Conservation (phyloP, 2,888 invertebrate species). For the Mythimna pallens region DNA sequence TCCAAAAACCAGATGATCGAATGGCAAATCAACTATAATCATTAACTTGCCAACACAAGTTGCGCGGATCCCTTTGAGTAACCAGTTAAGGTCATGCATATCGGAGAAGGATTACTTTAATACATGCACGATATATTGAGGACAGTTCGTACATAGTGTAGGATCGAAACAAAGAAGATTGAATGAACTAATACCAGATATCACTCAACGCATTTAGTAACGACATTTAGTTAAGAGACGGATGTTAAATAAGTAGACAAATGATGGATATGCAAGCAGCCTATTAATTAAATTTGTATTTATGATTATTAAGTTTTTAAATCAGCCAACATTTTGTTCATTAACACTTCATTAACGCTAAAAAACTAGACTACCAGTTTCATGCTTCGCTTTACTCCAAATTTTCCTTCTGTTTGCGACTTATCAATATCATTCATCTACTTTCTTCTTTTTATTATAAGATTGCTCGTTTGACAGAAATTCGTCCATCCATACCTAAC, state of each 20-base stretch:
- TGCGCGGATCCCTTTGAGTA: slow-evolving; percentile 13
- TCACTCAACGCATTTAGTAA: neutral
- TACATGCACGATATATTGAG: neutral
- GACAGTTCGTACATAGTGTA: neutral
- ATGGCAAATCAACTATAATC: slow-evolving; percentile 52
- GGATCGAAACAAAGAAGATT: neutral
- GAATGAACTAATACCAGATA: neutral
- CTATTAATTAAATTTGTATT: neutral
- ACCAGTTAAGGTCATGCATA: slow-evolving; percentile 32
- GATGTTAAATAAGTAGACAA: neutral
- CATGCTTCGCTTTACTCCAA: neutral
- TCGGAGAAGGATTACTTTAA: neutral
- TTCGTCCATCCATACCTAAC: neutral
- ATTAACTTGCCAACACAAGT: slow-evolving; percentile 44
- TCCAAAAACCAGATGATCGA: neutral
- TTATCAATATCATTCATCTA: too few species aligned
- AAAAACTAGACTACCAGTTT: neutral
- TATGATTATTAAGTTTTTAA: neutral
- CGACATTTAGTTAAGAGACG: too few species aligned
- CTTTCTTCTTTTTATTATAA: neutral
- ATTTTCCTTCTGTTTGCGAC: too few species aligned
- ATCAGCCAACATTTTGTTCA: neutral
- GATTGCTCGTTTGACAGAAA: neutral
- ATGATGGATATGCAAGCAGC: too few species aligned
- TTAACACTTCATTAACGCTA: neutral